Evolutionary conservation across 1,140 invertebrate genomes (phyloP), one percentile per base, ranked within the genome.

Genomic region (Drosophila subobscura): DNA sequence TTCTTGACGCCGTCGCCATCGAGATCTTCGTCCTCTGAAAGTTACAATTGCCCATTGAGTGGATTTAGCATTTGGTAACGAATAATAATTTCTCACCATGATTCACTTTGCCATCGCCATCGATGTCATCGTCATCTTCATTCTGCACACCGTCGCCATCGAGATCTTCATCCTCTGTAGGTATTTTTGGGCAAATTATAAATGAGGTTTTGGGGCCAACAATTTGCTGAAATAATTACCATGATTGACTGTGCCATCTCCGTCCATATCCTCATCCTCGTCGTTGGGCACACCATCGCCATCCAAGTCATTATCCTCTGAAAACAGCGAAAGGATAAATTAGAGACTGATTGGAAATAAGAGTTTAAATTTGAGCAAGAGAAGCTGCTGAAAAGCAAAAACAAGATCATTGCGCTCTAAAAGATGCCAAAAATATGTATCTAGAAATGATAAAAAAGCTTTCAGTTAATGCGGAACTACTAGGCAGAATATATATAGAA

Each of bases 41-140:
- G 14, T 33, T 12, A 12, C 2, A 16, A 22, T 1, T 29, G 0
- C 0, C 3, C 6, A 16, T 40, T 25, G 23, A 16, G 4, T 22
- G 58, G 14, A 3, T 1, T 33, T 33, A 33, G 4, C 3, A 33
- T 22, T 55, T 22, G 90, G 90, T 93, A 92, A 72, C 90, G 68
- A 67, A 92, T 90, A 72, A 93, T 92, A 90, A 22, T 29, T 20
- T 85, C 80, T 42, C 91, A 90, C 89, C 91, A 89, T 88, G 88
- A 49, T 74, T 81, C 2, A 37, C 56, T 22, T 66, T 68, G 44
- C 67, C 81, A 73, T 90, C 86, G 37, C 90, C 89, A 45, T 88
- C 84, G 51, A 88, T 78, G 58, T 88, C 90, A 0, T 80, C 73
- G 23, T 89, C 80, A 10, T 73, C 64, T 7, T 90, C 78, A 57